Conservation (phyloP, 1,140 invertebrate species). For the Drosophila virilis region DNA sequence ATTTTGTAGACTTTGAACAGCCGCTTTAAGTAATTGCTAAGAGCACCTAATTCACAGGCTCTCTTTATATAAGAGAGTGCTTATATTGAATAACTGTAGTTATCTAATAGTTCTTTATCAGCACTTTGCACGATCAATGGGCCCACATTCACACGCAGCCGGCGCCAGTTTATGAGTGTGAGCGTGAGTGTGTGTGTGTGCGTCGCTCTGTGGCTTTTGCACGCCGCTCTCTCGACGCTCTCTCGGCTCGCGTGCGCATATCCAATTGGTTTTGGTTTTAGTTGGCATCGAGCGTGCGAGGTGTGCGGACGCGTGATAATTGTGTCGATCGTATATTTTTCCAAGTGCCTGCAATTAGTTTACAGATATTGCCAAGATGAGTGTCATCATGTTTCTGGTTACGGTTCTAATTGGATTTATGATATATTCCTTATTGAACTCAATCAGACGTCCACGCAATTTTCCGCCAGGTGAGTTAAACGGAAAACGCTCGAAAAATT, state of each 20-base stretch:
- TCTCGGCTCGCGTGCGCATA: slow-evolving; percentile 26
- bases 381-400: slow-evolving; percentile 60
- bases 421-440: slow-evolving; percentile 59
- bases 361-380: slow-evolving; percentile 45
- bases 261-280: slow-evolving; percentile 43
- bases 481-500: neutral
- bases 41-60: neutral
- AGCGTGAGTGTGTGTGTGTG: neutral
- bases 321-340: slow-evolving; percentile 27
- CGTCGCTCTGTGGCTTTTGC: slow-evolving; percentile 29
- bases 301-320: slow-evolving; percentile 42
- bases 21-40: neutral
- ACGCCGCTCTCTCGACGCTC: neutral
- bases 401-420: slow-evolving; percentile 57
- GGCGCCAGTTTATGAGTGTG: slow-evolving; percentile 3
- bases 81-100: neutral
- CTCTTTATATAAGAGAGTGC: neutral
- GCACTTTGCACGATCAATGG: slow-evolving; percentile 53
- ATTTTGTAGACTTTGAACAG: neutral
- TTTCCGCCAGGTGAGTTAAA: slow-evolving; percentile 75
- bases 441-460: slow-evolving; percentile 67
- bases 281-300: slow-evolving; percentile 58
- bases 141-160: slow-evolving; percentile 55
- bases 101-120: slow-evolving; percentile 49
- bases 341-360: slow-evolving; percentile 1